phyloP scores from a whole-genome alignment of 1,140 invertebrate species.

The Arctopsyche grandis region DNA sequence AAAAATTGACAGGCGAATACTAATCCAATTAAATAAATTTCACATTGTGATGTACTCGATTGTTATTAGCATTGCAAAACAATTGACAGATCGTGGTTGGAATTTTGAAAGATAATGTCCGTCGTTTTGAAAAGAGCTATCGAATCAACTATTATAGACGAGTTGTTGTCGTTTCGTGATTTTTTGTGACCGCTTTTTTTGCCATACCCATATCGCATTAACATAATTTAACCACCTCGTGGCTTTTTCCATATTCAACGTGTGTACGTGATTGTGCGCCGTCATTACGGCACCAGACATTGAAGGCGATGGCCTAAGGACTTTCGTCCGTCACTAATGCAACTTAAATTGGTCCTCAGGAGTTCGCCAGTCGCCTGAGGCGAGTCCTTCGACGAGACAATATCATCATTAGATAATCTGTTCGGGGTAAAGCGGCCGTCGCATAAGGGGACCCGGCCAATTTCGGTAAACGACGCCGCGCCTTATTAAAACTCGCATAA shows the following conservation, averaged over 20 bases:
- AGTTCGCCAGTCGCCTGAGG: constrained; percentile 30
- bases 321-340: constrained; percentile 43
- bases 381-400: constrained; percentile 25
- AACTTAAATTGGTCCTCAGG: constrained; percentile 51
- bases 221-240: constrained; percentile 18
- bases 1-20: too few relatives aligned
- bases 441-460: not conserved
- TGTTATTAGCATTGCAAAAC: too few relatives aligned
- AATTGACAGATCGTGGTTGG: too few relatives aligned
- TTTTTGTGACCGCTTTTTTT: not conserved
- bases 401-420: constrained; percentile 39
- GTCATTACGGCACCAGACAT: constrained; percentile 16
- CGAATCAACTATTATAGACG: not conserved
- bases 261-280: not conserved
- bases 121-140: too few relatives aligned
- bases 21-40: too few relatives aligned
- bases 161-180: not conserved
- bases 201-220: not conserved
- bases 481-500: constrained; percentile 2
- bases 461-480: constrained; percentile 19
- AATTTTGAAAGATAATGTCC: too few relatives aligned
- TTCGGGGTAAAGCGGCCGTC: constrained; percentile 16
- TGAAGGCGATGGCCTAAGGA: not conserved
- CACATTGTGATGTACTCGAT: too few relatives aligned
- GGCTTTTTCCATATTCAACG: constrained; percentile 23